Evolutionary conservation across 2,888 invertebrate species (phyloP).

Genomic region (Tetanocera ferruginea): DNA sequence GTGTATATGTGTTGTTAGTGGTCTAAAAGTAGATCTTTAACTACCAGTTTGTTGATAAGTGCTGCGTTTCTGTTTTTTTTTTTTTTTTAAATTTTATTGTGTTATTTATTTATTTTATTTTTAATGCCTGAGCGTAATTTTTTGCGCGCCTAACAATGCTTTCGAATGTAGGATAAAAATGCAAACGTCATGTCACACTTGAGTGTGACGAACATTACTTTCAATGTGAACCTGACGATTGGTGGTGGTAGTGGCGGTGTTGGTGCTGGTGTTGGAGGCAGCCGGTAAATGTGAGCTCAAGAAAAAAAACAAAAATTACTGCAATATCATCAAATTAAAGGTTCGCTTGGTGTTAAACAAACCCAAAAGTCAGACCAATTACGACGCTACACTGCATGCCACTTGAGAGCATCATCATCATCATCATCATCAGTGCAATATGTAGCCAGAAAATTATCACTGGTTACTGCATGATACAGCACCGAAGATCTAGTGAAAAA

Average conservation of each 20-base stretch:
- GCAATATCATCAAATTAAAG: conserved; percentile 38
- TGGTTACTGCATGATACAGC: too few species aligned
- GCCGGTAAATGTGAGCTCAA: neutral
- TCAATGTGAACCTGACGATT: neutral
- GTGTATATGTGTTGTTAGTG: neutral
- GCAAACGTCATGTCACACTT: conserved; percentile 35
- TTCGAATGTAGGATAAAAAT: neutral
- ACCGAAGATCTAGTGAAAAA: too few species aligned
- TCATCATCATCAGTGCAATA: neutral
- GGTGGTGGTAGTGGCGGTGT: neutral
- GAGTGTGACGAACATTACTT: conserved; percentile 26
- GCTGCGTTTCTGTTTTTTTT: neutral
- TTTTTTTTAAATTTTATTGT: neutral
- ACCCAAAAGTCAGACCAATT: conserved; percentile 37
- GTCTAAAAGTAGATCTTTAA: conserved; percentile 15
- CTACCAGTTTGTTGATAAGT: conserved; percentile 26
- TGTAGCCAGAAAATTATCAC: neutral
- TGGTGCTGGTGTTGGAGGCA: neutral
- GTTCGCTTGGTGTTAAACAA: conserved; percentile 22
- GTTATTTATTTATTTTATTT: neutral
- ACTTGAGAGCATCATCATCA: conserved; percentile 27
- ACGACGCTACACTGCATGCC: conserved; percentile 28
- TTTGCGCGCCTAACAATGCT: conserved; percentile 11
- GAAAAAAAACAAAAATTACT: neutral
- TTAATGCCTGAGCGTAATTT: conserved; percentile 22